Evolutionary conservation across 2,888 invertebrate genomes (phyloP).

Genomic region (Ctenicera cuprea): DNA sequence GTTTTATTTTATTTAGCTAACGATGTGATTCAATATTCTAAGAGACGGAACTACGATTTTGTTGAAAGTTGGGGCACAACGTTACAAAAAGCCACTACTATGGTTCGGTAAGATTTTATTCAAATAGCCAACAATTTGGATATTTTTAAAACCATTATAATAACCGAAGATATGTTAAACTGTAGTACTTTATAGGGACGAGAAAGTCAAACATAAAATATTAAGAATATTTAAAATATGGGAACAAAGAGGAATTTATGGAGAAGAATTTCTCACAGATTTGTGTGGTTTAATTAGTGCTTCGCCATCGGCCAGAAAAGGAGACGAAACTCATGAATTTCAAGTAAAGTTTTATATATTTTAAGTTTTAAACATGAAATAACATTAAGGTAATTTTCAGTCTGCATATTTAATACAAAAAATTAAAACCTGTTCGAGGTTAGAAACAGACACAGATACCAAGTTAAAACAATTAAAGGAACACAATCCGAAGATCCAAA

Average conservation of each 20-base stretch:
- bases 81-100: conserved; percentile 91
- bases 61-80: conserved; percentile 96
- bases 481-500: conserved; percentile 76
- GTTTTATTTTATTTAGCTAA: conserved; percentile 96
- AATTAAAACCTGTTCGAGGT: conserved; percentile 82
- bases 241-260: conserved; percentile 94
- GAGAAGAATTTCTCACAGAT: conserved; percentile 92
- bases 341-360: conserved; percentile 76
- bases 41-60: conserved; percentile 92
- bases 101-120: conserved; percentile 81
- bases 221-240: conserved; percentile 95
- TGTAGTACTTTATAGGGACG: conserved; percentile 79
- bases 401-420: conserved; percentile 83
- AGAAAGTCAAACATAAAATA: conserved; percentile 90
- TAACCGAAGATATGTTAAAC: too few relatives aligned
- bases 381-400: conserved; percentile 69
- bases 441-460: conserved; percentile 84
- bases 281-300: conserved; percentile 88
- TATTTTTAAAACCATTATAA: too few relatives aligned
- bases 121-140: neutral
- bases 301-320: conserved; percentile 81
- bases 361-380: neutral
- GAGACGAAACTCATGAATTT: conserved; percentile 84
- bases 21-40: conserved; percentile 98
- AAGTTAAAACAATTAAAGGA: conserved; percentile 82